Evolutionary conservation across 2,797 vertebrate genomes (phyloP), one percentile per base, ranked within the genome.

Genomic region (Halcyon chelicuti): DNA sequence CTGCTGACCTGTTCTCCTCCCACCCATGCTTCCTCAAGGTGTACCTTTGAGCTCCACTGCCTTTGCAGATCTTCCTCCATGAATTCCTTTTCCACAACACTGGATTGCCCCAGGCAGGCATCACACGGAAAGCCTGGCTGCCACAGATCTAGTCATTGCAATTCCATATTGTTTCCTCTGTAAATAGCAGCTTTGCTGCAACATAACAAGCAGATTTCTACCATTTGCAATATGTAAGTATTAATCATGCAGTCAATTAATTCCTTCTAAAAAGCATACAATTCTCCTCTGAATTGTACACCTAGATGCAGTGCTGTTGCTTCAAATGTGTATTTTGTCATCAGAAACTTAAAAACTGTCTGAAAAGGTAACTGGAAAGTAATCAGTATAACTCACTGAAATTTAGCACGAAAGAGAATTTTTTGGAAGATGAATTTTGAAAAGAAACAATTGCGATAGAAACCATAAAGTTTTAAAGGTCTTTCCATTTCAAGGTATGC

Each of bases 391-490:
- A 65, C 15, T 86, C 47, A 21, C 0, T 26, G 65, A 89, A 94
- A 85, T 66, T 37, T 33, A 75, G 18, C 57, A 66, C 86, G 33
- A 95, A 91, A 80, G 67, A 88, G 25, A 61, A 74, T 58, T 72
- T 91, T 93, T 83, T 86, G 68, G 65, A 74, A 88, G 68, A 75
- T 66, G 29, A 91, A 83, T 88, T 95, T 89, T 73, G 37, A 87
- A 80, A 90, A 88, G 76, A 90, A 93, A 68, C 33, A 58, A 49
- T 82, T 85, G 42, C 0, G 1, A 87, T 87, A 77, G 54, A 93
- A 95, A 63, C 71, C 63, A 66, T 95, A 28, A 94, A 70, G 31
- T 93, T 90, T 91, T 84, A 93, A 93, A 93, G 26, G 9, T 63
- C 49, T 93, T 94, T 86, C 81, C 12, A 6, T 88, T 94, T 90